Base-by-base conservation (phyloP, 2,113 vertebrate genomes). In the Geothlypis trichas region DNA sequence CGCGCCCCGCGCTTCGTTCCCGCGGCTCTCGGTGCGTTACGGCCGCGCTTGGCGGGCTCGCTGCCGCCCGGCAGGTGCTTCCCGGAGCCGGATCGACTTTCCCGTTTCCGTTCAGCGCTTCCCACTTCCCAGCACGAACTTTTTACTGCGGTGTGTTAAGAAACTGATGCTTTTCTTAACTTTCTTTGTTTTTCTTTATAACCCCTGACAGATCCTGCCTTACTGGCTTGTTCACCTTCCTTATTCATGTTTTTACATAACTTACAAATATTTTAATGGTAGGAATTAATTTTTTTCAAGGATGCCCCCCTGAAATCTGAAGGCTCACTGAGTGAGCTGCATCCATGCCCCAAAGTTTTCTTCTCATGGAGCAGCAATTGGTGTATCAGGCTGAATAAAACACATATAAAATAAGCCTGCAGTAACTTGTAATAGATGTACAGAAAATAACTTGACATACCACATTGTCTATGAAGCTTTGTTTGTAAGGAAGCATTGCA, bases 21-120 rank as follows among this genome's bases (percentile, higher is more conserved):
- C 41, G 30, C 2, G 26, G 46, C 44, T 19, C 49, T 1, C 13
- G 6, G 62, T 10, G 11, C 42, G 16, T 1, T 54, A 0, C 2
- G 2, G 54, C 66, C 7, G 59, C 30, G 15, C 52, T 58, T 49
- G 61, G 42, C 24, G 57, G 15, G 4, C 54, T 42, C 7, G 30
- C 58, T 19, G 84, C 15, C 18, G 31, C 35, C 33, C 42, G 9
- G 61, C 35, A 4, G 65, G 51, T 58, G 27, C 74, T 52, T 35
- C 74, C 51, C 14, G 0, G 26, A 21, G 26, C 5, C 22, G 1
- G 22, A 7, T 4, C 8, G 62, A 14, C 78, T 83, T 58, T 20
- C 5, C 6, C 5, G 9, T 7, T 51, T 21, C 31, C 16, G 4
- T 31, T 17, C 46, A 14, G 61, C 55, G 21, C 73, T 91, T 74